Base-by-base conservation (phyloP, 2,113 vertebrate genomes). In the Sciurus niger region DNA sequence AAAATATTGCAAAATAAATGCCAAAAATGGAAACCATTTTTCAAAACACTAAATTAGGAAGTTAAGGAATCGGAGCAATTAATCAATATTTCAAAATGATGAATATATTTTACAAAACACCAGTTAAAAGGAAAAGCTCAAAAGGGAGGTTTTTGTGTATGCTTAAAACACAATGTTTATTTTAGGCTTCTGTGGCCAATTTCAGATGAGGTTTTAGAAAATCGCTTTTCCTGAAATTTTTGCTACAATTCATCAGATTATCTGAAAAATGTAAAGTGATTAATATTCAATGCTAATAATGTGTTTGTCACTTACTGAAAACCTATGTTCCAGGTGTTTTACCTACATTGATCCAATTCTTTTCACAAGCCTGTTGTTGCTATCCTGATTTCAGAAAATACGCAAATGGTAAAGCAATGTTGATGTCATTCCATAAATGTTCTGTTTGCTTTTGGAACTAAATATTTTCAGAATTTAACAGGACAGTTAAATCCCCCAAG, bases 31-130 rank as follows among this genome's bases (percentile, higher is more conserved):
- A 98, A 96, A 98, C 87, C 98, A 98, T 98, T 98, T 98, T 97
- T 98, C 97, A 98, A 98, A 98, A 98, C 97, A 97, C 98, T 98
- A 98, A 98, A 98, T 98, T 98, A 96, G 97, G 97, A 97, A 98
- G 95, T 98, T 98, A 98, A 98, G 93, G 95, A 98, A 98, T 98
- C 86, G 60, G 48, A 87, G 98, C 95, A 98, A 98, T 98, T 98
- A 97, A 98, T 98, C 98, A 98, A 98, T 97, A 97, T 98, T 98
- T 98, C 95, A 97, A 95, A 98, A 98, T 97, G 98, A 98, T 98
- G 92, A 98, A 98, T 98, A 98, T 95, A 97, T 98, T 97, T 97
- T 97, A 97, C 97, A 98, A 97, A 97, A 97, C 93, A 98, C 67
- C 68, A 96, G 93, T 97, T 96, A 95, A 96, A 97, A 87, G 79